phyloP scores from a whole-genome alignment of 2,113 vertebrate genomes.

The Austrofundulus limnaeus region DNA sequence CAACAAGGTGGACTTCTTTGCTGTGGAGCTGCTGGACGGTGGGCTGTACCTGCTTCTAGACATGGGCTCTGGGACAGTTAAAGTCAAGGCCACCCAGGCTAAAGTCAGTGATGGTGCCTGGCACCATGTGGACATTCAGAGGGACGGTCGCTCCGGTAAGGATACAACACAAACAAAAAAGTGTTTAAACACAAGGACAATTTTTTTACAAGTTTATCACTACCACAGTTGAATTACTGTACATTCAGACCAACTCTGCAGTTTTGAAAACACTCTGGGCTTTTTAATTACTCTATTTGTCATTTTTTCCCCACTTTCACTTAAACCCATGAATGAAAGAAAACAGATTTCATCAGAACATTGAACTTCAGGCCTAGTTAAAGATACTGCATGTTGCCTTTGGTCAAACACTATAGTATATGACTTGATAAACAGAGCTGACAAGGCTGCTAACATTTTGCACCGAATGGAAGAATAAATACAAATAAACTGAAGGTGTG shows the following conservation, averaged over 20 bases:
- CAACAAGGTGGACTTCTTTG: slow-evolving; percentile 97
- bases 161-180: not conserved
- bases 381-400: slow-evolving; percentile 33
- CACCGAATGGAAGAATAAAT: slow-evolving; percentile 15
- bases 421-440: slow-evolving; percentile 23
- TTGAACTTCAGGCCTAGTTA: slow-evolving; percentile 32
- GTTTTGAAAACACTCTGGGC: slow-evolving; percentile 3
- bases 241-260: slow-evolving; percentile 3
- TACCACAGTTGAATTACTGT: not conserved
- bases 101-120: slow-evolving; percentile 95
- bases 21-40: slow-evolving; percentile 93
- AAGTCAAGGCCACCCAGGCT: slow-evolving; percentile 94
- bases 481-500: not conserved
- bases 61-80: slow-evolving; percentile 97
- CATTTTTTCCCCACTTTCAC: slow-evolving; percentile 3
- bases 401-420: not conserved
- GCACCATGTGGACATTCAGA: slow-evolving; percentile 98
- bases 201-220: not conserved
- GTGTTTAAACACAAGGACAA: not conserved
- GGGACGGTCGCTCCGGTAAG: slow-evolving; percentile 95
- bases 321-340: slow-evolving; percentile 6
- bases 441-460: slow-evolving; percentile 16
- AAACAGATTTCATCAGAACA: slow-evolving; percentile 18
- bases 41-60: slow-evolving; percentile 92
- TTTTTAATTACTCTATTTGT: slow-evolving; percentile 8